A percentile compares a stretch with the other conserved stretches of the same genome.
Evolutionary conservation across 2,113 vertebrate genomes (phyloP).

Genomic region (Garra rufa): DNA sequence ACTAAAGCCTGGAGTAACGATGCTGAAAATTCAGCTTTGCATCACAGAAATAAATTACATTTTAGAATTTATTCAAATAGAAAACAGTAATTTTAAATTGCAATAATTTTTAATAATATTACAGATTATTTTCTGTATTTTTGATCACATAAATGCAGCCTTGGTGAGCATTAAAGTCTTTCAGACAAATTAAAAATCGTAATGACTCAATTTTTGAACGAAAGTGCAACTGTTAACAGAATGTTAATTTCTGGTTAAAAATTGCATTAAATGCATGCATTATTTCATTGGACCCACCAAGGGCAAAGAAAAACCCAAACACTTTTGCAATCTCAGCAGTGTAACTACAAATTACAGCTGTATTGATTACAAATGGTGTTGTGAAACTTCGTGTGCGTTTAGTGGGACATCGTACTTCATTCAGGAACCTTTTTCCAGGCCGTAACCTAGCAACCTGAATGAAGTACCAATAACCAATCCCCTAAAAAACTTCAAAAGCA

Average conservation of each 20-base stretch:
- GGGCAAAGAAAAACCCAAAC: neutral
- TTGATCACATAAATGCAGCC: neutral
- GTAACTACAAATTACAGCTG: neutral
- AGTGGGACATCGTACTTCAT: constrained; percentile 29
- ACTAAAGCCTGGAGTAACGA: neutral
- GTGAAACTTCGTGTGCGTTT: neutral
- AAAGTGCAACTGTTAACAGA: neutral
- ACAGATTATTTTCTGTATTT: neutral
- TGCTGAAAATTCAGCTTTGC: neutral
- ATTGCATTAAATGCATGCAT: neutral
- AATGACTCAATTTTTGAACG: no score
- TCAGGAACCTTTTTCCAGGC: constrained; percentile 34
- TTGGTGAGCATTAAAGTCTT: neutral
- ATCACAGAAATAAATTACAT: neutral
- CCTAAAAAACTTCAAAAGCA: neutral
- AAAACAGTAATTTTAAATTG: neutral
- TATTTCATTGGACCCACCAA: neutral
- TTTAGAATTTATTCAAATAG: neutral
- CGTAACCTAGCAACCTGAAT: constrained; percentile 54
- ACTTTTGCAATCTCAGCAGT: neutral
- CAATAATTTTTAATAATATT: neutral
- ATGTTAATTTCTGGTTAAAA: neutral
- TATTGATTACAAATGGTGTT: constrained; percentile 17
- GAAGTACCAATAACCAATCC: constrained; percentile 35
- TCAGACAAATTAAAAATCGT: neutral